These are phyloP conservation scores for Plebejus melissa DNA, from an alignment of 2,888 invertebrate genomes.

Conservation along the genomic window DNA sequence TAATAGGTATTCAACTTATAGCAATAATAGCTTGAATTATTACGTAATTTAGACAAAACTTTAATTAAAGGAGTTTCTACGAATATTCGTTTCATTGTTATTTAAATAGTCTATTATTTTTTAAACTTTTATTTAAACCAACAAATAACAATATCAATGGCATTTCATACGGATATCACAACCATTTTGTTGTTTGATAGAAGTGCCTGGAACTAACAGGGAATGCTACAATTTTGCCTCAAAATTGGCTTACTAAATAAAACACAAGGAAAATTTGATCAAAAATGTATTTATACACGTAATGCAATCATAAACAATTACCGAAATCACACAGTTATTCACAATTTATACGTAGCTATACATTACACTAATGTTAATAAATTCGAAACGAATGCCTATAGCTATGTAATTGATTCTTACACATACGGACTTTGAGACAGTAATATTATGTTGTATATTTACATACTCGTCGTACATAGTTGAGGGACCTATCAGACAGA, in stretches of 20 bases:
- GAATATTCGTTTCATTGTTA: neutral
- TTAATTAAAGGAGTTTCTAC: neutral
- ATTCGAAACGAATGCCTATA: constrained; percentile 68
- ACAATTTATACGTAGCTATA: constrained; percentile 60
- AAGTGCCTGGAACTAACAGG: too few species aligned
- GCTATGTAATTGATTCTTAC: constrained; percentile 44
- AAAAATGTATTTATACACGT: constrained; percentile 70
- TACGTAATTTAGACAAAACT: neutral
- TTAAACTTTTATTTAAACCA: neutral
- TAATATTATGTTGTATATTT: neutral
- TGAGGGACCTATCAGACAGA: neutral
- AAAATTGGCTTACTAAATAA: constrained; percentile 35
- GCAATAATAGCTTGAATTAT: constrained; percentile 12
- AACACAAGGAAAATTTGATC: constrained; percentile 57
- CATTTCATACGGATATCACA: too few species aligned
- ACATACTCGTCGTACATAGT: neutral
- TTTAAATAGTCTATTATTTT: neutral
- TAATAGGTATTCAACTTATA: neutral
- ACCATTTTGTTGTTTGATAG: neutral
- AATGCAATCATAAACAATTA: constrained; percentile 63
- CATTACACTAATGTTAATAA: constrained; percentile 65
- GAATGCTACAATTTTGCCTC: too few species aligned
- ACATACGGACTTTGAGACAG: constrained; percentile 26
- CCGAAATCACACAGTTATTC: constrained; percentile 75
- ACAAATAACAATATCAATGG: neutral